Conservation (phyloP, 2,888 invertebrate species). For the Macropis europaea region DNA sequence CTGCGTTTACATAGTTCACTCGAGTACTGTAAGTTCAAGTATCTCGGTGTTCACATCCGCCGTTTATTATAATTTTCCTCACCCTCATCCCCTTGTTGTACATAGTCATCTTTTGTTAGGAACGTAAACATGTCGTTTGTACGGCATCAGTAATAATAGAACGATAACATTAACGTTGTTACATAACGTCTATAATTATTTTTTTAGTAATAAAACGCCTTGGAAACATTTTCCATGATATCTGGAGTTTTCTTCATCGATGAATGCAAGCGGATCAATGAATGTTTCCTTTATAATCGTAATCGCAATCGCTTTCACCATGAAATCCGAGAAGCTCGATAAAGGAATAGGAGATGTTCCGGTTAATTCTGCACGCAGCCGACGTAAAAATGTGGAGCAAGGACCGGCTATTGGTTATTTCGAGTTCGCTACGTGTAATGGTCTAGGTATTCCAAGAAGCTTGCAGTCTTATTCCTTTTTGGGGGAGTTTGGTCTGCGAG, state of each 20-base stretch:
- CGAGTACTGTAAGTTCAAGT: background rate
- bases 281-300: background rate
- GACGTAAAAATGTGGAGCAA: constrained; percentile 68
- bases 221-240: constrained; percentile 14
- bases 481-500: constrained; percentile 62
- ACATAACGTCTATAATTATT: constrained; percentile 49
- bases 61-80: constrained; percentile 15
- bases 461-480: constrained; percentile 64
- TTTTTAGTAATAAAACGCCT: constrained; percentile 60
- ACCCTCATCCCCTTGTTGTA: constrained; percentile 33
- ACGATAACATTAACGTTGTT: constrained; percentile 39
- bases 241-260: background rate
- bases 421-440: constrained; percentile 55
- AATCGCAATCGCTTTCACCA: background rate
- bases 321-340: background rate
- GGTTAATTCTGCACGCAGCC: constrained; percentile 38
- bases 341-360: background rate
- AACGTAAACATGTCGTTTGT: constrained; percentile 14
- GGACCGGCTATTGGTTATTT: constrained; percentile 61
- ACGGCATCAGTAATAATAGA: constrained; percentile 16
- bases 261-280: too few relatives aligned
- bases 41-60: background rate
- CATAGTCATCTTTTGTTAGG: constrained; percentile 47
- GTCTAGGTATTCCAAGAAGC: constrained; percentile 67
- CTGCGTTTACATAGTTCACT: constrained; percentile 1